Percentiles rank a stretch among this genome's conserved stretches.
Evolutionary conservation across 2,113 vertebrate species (phyloP).

Genomic region (Centropristis striata): DNA sequence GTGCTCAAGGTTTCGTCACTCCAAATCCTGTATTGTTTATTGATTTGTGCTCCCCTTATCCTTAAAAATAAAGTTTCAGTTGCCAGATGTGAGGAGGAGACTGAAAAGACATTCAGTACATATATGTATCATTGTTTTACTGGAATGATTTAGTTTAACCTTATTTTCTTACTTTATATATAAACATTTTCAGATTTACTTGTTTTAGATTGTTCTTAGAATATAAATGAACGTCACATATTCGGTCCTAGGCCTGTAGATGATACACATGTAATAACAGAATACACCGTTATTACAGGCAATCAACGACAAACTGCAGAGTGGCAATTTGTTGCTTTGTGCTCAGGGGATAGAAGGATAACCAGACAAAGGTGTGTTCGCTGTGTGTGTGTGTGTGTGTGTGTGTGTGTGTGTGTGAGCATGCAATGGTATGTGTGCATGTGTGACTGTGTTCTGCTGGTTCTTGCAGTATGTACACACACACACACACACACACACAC

Average conservation of each 20-base stretch:
- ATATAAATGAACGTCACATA: slow-evolving; percentile 9
- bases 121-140: background rate
- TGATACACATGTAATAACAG: slow-evolving; percentile 21
- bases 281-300: background rate
- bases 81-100: background rate
- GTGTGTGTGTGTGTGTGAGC: background rate
- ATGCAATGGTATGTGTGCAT: background rate
- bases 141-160: background rate
- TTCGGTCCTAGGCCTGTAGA: slow-evolving; percentile 35
- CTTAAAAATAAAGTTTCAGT: background rate
- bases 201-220: background rate
- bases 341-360: slow-evolving; percentile 26
- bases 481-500: slow-evolving; percentile 24
- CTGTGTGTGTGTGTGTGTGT: background rate
- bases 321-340: slow-evolving; percentile 23
- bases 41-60: background rate
- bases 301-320: slow-evolving; percentile 20
- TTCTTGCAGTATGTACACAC: slow-evolving; percentile 1
- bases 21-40: no score
- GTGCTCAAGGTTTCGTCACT: no score
- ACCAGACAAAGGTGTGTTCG: slow-evolving; percentile 24
- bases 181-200: background rate
- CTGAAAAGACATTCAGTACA: background rate
- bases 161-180: no score
- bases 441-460: background rate